Base-by-base conservation (phyloP, 2,888 invertebrate species). In the Torymus aiolomorphi region DNA sequence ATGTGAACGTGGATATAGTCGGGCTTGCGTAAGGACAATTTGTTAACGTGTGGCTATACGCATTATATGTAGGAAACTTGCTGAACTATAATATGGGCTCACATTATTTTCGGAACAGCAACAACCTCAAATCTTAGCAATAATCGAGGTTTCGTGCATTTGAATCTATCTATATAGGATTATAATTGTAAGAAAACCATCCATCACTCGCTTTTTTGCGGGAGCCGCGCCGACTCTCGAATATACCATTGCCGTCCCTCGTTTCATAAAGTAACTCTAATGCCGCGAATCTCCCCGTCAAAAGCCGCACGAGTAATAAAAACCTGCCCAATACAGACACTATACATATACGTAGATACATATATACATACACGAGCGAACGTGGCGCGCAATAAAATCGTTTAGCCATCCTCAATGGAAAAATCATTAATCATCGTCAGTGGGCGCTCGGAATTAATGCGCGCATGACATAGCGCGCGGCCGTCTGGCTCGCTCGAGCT, bases 381-480 rank as follows among this genome's bases (percentile, higher is more conserved):
- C 31, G 31, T 31, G 62, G 16, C 74, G 31, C 31, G 76, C 54
- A 76, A 76, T 76, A 76, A 76, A 76, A 76, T 67, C 76, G 76
- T 76, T 76, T 76, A 61, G 67, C 69, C 5, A n/a, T 51, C 11
- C 59, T 75, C 69, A 76, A 76, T 76, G 62, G 76, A 61, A 76
- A 75, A 75, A 76, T 76, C 69, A 69, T 76, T 76, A 76, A 76
- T 76, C 76, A 62, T 76, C 76, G 67, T 76, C 75, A 57, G 13
- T n/a, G 11, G 18, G 12, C n/a, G 18, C 49, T 13, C 49, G 63
- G 8, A 75, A 67, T 67, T 57, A 61, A 62, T 62, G 16, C 13
- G 14, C 51, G 14, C 24, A 31, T 31, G 31, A 8, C 4, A 3
- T 3, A 3, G 31, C 31, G 31, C 31, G 31, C 20, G 31, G 8